Conservation (phyloP, 2,888 invertebrate genomes). For the Drosophila engyochracea region DNA sequence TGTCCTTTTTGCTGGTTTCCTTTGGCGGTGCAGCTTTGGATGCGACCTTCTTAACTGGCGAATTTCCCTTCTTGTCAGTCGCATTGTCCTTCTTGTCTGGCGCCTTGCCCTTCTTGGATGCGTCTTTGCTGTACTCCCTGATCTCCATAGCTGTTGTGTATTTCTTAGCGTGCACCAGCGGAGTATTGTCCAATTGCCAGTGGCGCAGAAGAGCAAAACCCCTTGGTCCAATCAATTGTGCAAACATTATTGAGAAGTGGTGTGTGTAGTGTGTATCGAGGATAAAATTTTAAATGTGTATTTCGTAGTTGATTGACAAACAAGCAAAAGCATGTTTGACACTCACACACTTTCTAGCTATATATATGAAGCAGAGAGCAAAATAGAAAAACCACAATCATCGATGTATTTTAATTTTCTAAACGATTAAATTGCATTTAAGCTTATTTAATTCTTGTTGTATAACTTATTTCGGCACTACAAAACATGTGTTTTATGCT, state of each 20-base stretch:
- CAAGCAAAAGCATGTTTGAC: not conserved
- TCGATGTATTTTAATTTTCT: not conserved
- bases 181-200: not conserved
- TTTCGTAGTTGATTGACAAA: not conserved
- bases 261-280: not conserved
- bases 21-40: not conserved
- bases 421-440: not conserved
- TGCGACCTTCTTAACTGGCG: not conserved
- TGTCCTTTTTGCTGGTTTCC: not conserved
- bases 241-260: not conserved
- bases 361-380: not conserved
- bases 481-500: not conserved
- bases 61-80: not conserved
- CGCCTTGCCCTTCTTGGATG: not conserved
- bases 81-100: not conserved
- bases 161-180: not conserved
- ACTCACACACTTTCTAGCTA: not conserved
- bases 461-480: not conserved
- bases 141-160: not conserved
- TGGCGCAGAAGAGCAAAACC: not conserved
- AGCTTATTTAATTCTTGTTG: not conserved
- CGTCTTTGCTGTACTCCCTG: not conserved
- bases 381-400: not conserved
- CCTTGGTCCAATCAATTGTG: constrained; percentile 10
- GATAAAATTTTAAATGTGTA: not conserved